Base-by-base conservation (phyloP, 2,113 vertebrate genomes). In the Garra rufa region DNA sequence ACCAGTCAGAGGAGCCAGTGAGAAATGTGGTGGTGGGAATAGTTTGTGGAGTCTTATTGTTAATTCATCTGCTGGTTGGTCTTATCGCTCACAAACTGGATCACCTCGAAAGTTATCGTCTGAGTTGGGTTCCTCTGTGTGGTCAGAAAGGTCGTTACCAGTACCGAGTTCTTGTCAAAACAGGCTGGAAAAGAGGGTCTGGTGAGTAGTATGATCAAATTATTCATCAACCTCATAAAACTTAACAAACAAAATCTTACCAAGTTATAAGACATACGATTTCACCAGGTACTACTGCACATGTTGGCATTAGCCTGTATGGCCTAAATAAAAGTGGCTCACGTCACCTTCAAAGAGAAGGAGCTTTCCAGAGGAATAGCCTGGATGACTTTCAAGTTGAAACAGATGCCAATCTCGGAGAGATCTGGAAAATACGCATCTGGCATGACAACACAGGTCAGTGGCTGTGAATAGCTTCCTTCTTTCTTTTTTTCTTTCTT, bases 381-480 rank as follows among this genome's bases (percentile, higher is more conserved):
- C 88, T 95, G 78, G 94, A 96, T 81, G 92, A 93, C 85, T 96
- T 96, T 89, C 95, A 95, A 77, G 76, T 96, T 82, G 95, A 95
- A 91, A 95, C 93, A 0, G 92, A 95, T 11, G 85, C 89, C 85
- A 93, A 91, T 88, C 85, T 96, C 73, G 93, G 94, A 63, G 95
- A 95, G 82, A 90, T 96, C 71, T 95, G 94, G 95, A 96, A 96
- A 90, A 95, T 96, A 43, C 91, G 91, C 50, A 89, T 96, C 80
- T 96, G 95, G 95, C 95, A 96, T 48, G 95, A 96, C 85, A 96
- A 96, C 89, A 96, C 95, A 84, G 95, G 95, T 95, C 86, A 19
- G 24, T 19, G 26, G 6, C 57, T 9, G 7, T 26, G 67, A 74
- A 67, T 21, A 50, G 26, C 15, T 28, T 21, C 28, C n/a, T 52